phyloP scores from a whole-genome alignment of 2,888 invertebrate genomes.

The Sinopyrophorus schimmeli region DNA sequence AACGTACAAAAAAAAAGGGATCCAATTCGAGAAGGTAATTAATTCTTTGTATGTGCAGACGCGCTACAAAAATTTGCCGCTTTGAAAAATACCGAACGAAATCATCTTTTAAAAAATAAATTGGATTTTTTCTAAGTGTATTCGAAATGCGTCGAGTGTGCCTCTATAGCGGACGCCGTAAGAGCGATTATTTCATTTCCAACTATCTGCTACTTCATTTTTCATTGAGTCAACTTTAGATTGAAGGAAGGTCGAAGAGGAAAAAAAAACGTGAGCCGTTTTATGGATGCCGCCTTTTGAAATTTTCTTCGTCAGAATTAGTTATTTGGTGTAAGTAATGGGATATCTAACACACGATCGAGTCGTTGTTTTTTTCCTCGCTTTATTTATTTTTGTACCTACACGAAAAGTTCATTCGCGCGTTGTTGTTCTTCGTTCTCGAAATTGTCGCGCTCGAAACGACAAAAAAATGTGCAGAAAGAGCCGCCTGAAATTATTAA shows the following conservation, averaged over 20 bases:
- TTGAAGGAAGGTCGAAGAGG: constrained; percentile 37
- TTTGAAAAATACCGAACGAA: constrained; percentile 11
- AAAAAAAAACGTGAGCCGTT: constrained; percentile 39
- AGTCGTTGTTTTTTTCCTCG: too few relatives aligned
- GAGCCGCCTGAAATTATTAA: too few relatives aligned
- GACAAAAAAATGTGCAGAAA: too few relatives aligned
- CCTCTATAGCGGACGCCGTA: constrained; percentile 31
- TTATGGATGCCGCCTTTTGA: constrained; percentile 37
- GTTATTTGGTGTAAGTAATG: constrained; percentile 14
- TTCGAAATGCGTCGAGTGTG: constrained; percentile 34
- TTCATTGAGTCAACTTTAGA: constrained; percentile 49
- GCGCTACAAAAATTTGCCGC: constrained; percentile 21
- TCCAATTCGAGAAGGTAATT: constrained; percentile 3
- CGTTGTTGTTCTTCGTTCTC: too few relatives aligned
- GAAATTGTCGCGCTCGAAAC: too few relatives aligned
- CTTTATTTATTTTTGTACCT: too few relatives aligned
- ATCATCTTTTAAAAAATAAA: constrained; percentile 47
- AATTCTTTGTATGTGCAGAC: neutral
- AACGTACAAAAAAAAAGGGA: constrained; percentile 2
- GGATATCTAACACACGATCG: too few relatives aligned
- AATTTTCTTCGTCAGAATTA: constrained; percentile 20
- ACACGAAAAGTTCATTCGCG: too few relatives aligned
- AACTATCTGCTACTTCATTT: constrained; percentile 48
- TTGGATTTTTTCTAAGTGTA: constrained; percentile 48
- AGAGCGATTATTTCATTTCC: constrained; percentile 31